Evolutionary conservation across 2,888 invertebrate species (phyloP), one percentile per base, ranked within the genome.

Genomic region (Caenorhabditis drosophilae): DNA sequence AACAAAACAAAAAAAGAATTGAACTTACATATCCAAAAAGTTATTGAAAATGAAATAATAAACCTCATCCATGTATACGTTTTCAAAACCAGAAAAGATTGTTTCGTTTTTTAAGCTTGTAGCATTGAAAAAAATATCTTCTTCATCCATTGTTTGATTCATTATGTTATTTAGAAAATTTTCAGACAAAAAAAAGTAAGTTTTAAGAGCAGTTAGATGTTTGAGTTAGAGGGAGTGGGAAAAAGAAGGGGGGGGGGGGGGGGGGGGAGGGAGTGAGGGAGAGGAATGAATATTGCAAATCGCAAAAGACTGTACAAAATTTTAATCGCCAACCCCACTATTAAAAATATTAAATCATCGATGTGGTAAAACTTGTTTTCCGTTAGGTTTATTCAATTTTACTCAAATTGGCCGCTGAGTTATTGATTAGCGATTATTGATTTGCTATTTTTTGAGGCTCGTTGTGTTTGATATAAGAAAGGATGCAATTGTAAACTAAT

Each of bases 401-500:
- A 31, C 31, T 31, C 31, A 9, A 31, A n/a, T n/a, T n/a, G n/a
- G n/a, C n/a, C n/a, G n/a, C n/a, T n/a, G n/a, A n/a, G n/a, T n/a
- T n/a, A n/a, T n/a, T 36, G 36, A 36, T 36, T 15, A 4, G 12
- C 4, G n/a, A 36, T 36, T 12, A 11, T 36, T 36, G n/a, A 12
- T 36, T n/a, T 15, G 4, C 4, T 36, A 4, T 15, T n/a, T 36
- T 12, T 36, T 26, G 46, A 25, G 35, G 46, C 41, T 67, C 67
- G 26, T 67, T 67, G 35, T 70, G 67, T 45, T 66, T 62, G 18
- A 92, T 89, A 82, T 90, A 89, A 12, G 92, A 92, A 15, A 91
- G 90, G 78, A 90, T 92, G 38, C 92, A 86, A 85, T 93, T 92
- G 85, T 91, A 93, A 0, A 91, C 90, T 77, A 93, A 87, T 34